Evolutionary conservation across 2,113 vertebrate genomes (phyloP).

Genomic region (Onychorhynchus coronatus): DNA sequence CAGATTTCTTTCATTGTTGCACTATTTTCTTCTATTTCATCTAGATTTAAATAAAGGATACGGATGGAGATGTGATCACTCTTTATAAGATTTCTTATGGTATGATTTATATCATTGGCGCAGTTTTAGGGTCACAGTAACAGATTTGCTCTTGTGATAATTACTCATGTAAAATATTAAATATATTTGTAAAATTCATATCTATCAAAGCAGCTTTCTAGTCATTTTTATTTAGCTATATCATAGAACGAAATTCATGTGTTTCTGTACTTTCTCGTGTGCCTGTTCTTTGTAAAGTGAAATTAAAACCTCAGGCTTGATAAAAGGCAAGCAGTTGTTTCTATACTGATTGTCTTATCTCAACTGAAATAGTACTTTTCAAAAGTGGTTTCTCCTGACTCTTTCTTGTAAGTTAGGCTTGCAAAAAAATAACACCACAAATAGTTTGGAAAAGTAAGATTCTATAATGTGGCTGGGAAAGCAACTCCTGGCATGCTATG

Average conservation of each 20-base stretch:
- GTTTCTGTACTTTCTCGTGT: not conserved
- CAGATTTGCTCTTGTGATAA: not conserved
- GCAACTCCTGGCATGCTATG: not conserved
- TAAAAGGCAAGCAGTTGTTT: not conserved
- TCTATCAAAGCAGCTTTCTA: not conserved
- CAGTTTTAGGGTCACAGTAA: not conserved
- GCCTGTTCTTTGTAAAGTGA: not conserved
- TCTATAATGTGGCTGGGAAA: not conserved
- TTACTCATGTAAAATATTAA: not conserved
- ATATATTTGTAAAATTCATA: not conserved
- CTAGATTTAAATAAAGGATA: not conserved
- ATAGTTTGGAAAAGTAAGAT: not conserved
- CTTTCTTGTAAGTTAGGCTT: not conserved
- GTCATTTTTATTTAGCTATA: not conserved
- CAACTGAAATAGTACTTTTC: not conserved
- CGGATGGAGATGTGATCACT: not conserved
- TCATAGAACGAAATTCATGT: not conserved
- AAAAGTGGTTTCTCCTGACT: not conserved
- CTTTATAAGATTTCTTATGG: not conserved
- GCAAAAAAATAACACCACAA: not conserved
- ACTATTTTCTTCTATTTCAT: not conserved
- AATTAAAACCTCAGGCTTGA: not conserved
- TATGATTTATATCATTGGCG: not conserved
- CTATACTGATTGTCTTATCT: not conserved
- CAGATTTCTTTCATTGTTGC: not conserved